Base-by-base conservation (phyloP, 2,797 vertebrate genomes). In the Rhabdomys pumilio region DNA sequence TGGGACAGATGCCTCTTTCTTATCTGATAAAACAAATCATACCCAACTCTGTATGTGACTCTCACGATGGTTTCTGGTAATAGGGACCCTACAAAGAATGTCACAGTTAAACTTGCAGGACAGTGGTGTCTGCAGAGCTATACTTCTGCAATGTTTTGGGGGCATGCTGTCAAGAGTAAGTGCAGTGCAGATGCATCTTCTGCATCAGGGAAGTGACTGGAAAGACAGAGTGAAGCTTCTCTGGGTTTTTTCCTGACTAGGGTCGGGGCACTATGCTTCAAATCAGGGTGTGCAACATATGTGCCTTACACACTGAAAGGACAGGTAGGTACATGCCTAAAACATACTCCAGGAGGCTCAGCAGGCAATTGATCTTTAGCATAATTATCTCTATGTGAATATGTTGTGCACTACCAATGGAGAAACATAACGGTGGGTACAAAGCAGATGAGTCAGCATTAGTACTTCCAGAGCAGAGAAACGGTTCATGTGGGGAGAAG, bases 391-490 rank as follows among this genome's bases (percentile, higher is more conserved):
- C 50, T 6, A 9, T 20, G 65, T 41, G 81, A 84, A 17, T 76
- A 47, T 10, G 41, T 10, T 57, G 11, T 29, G 4, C 11, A 8
- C 12, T 31, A 73, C 41, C 86, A 82, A 1, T 1, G 50, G 63
- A 87, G 69, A 81, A 95, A 85, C 24, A 15, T 47, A 34, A 72
- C 6, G 59, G 87, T 75, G 91, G 63, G 67, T 79, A 59, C 57
- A 41, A 94, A 87, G 57, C 20, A 67, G 91, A 61, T 50, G 86
- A 89, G 50, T 84, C 91, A 89, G 17, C 24, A 15, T 3, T 47
- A 79, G 79, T 26, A 6, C 1, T 3, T 50, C 26, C 80, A 77
- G 93, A 93, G 94, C 87, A 91, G 96, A 95, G 94, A n/a, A 82
- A 55, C 34, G 19, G 55, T 29, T 81, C 65, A n/a, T 57, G 50